These are phyloP conservation scores for Sebastes diploproa DNA, from an alignment of 2,797 vertebrate genomes.

Conservation along the genomic window DNA sequence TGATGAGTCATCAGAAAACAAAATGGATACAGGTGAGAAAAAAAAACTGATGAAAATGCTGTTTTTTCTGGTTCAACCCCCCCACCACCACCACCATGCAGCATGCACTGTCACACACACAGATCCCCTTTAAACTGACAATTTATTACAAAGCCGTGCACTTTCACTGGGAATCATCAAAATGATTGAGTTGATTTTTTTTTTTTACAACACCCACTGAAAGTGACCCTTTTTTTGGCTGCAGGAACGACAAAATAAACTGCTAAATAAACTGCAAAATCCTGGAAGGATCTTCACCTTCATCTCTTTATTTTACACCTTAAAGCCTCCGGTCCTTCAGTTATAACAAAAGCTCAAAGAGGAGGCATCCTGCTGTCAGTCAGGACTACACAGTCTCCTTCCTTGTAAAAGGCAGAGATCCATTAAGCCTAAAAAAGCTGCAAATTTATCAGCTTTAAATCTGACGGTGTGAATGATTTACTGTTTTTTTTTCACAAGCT, in stretches of 20 bases:
- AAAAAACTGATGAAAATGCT: conserved; percentile 27
- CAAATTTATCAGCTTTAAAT: conserved; percentile 26
- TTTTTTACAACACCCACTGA: background rate
- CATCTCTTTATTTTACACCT: background rate
- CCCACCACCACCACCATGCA: background rate
- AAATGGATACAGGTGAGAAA: conserved; percentile 38
- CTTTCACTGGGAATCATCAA: background rate
- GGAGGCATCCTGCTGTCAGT: background rate
- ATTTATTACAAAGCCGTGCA: background rate
- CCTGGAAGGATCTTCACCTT: background rate
- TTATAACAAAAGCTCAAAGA: conserved; percentile 1
- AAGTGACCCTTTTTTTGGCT: background rate
- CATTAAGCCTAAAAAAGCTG: conserved; percentile 4
- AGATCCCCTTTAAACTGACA: conserved; percentile 5
- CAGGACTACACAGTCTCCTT: background rate
- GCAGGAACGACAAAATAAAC: conserved; percentile 8
- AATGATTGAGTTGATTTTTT: background rate
- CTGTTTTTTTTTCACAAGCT: background rate
- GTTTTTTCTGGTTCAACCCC: background rate
- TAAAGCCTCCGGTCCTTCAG: conserved; percentile 4
- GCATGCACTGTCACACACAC: background rate
- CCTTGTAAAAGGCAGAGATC: background rate
- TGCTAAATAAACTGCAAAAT: background rate
- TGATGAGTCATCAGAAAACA: conserved; percentile 56
- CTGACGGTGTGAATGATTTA: background rate